These are phyloP conservation scores for Magallana gigas DNA, from an alignment of 1,140 invertebrate genomes.

Conservation along the genomic window DNA sequence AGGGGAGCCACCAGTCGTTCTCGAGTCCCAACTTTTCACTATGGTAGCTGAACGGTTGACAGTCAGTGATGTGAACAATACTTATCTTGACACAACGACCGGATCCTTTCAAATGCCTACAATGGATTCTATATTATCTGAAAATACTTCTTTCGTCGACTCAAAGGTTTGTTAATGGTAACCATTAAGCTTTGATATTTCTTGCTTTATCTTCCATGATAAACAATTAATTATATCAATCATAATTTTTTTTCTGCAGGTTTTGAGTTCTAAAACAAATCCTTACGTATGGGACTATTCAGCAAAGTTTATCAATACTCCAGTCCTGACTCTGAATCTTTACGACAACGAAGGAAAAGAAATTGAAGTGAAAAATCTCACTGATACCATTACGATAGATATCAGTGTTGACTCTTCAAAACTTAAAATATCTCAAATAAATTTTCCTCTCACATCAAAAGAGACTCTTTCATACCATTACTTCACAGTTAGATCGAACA, in stretches of 20 bases:
- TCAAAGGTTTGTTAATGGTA: constrained; percentile 59
- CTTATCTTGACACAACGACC: constrained; percentile 48
- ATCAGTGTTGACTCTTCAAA: constrained; percentile 49
- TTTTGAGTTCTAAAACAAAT: constrained; percentile 62
- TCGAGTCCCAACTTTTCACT: constrained; percentile 61
- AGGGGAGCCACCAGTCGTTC: constrained; percentile 61
- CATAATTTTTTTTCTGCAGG: constrained; percentile 41
- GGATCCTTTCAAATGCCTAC: constrained; percentile 65
- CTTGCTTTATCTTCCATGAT: neutral
- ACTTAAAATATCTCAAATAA: constrained; percentile 20
- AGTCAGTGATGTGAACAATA: constrained; percentile 57
- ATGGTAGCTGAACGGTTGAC: constrained; percentile 61
- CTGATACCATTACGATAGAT: constrained; percentile 62
- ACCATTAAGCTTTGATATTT: neutral
- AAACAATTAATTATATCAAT: neutral
- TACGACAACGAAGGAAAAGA: constrained; percentile 60
- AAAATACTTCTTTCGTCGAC: constrained; percentile 60
- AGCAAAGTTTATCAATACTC: constrained; percentile 59
- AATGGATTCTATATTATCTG: constrained; percentile 49
- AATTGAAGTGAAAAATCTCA: constrained; percentile 58
- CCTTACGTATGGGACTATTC: constrained; percentile 65
- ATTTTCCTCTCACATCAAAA: constrained; percentile 7
- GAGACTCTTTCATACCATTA: constrained; percentile 51
- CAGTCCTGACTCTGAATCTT: constrained; percentile 66
- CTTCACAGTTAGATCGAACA: constrained; percentile 53